A percentile compares a stretch with the other conserved stretches of the same genome.
These are phyloP conservation scores for Xiphophorus hellerii DNA, from an alignment of 2,113 vertebrate species.

Conservation along the genomic window DNA sequence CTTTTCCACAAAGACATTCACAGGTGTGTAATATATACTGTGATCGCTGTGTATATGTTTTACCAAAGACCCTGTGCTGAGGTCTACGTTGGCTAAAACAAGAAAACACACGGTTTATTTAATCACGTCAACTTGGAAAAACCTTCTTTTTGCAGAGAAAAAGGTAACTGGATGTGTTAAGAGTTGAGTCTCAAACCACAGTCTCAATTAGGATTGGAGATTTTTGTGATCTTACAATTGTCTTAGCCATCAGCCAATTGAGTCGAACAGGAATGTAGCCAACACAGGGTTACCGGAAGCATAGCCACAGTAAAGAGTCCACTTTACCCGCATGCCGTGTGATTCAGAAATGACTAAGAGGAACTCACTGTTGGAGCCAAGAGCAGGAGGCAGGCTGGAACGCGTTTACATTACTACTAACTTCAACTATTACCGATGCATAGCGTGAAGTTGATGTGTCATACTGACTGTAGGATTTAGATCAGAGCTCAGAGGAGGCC, in stretches of 20 bases:
- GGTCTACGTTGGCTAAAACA: conserved; percentile 2
- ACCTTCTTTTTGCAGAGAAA: conserved; percentile 8
- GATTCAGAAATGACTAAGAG: neutral
- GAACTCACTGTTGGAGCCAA: neutral
- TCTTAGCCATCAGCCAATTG: neutral
- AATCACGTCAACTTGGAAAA: conserved; percentile 21
- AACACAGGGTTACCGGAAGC: neutral
- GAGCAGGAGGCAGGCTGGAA: neutral
- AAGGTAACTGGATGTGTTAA: conserved; percentile 8
- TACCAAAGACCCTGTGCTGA: conserved; percentile 4
- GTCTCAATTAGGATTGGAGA: neutral
- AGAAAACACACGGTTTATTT: conserved; percentile 26
- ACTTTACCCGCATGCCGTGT: neutral
- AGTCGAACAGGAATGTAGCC: neutral
- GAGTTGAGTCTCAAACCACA: conserved; percentile 7
- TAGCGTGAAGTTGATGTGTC: neutral
- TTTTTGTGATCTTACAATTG: neutral
- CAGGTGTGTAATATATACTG: conserved; percentile 37
- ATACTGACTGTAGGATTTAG: neutral
- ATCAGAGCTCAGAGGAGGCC: too few species aligned
- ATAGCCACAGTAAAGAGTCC: neutral
- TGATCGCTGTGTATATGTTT: conserved; percentile 35
- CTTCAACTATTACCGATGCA: too few species aligned
- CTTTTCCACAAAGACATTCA: conserved; percentile 13
- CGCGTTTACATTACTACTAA: neutral